These are phyloP conservation scores for Pissodes strobi DNA, from an alignment of 1,140 invertebrate genomes.

Conservation along the genomic window DNA sequence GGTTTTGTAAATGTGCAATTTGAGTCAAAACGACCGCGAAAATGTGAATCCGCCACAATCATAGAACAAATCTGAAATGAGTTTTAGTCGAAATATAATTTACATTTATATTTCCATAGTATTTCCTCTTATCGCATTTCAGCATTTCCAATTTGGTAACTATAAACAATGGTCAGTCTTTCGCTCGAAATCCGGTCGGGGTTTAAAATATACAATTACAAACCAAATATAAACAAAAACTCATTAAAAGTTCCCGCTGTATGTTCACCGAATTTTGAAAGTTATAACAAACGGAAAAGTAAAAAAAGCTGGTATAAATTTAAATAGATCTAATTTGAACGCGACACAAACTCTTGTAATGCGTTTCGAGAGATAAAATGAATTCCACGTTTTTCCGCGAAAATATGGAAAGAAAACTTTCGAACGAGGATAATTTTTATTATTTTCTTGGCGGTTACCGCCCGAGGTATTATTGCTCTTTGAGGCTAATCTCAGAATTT, in stretches of 20 bases:
- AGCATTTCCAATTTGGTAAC: too few relatives aligned
- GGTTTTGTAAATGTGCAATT: too few relatives aligned
- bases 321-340: conserved; percentile 7
- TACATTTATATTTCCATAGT: too few relatives aligned
- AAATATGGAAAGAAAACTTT: background rate
- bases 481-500: background rate
- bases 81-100: too few relatives aligned
- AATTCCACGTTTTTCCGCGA: background rate
- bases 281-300: conserved; percentile 3
- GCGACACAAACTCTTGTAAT: conserved; percentile 1
- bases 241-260: background rate
- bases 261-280: background rate
- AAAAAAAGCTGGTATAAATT: conserved; percentile 8
- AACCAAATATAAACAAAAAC: background rate
- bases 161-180: too few relatives aligned
- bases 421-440: background rate
- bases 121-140: too few relatives aligned
- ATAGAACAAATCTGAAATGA: too few relatives aligned
- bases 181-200: too few relatives aligned
- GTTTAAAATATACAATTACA: background rate
- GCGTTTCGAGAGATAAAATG: background rate
- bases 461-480: background rate
- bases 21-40: too few relatives aligned
- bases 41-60: too few relatives aligned
- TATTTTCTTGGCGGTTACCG: background rate